Evolutionary conservation across 2,797 vertebrate species (phyloP).

Genomic region (Ispidina picta): DNA sequence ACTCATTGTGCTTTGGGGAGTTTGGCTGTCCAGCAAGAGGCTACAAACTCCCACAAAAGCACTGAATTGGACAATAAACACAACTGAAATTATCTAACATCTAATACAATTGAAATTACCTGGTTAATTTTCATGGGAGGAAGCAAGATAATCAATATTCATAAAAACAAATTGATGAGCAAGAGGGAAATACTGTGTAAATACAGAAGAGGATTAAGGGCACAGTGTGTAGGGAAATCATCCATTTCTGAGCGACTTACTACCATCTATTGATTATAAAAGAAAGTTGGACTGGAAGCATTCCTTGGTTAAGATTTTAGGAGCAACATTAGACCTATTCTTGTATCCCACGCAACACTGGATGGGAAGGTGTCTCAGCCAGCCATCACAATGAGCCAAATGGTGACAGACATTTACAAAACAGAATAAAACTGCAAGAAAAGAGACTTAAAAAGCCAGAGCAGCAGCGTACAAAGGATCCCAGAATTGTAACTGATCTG

Average conservation of each 20-base stretch:
- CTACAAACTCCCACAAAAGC: not conserved
- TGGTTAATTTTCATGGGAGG: not conserved
- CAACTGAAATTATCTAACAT: not conserved
- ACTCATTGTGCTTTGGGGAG: not conserved
- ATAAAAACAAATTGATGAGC: not conserved
- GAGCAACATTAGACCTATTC: not conserved
- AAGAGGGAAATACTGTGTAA: not conserved
- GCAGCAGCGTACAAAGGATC: not conserved
- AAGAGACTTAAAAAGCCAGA: not conserved
- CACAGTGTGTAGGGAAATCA: not conserved
- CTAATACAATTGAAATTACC: not conserved
- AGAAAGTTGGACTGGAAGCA: not conserved
- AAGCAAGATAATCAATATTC: not conserved
- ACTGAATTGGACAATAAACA: not conserved
- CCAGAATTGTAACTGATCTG: not conserved
- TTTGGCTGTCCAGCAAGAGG: not conserved
- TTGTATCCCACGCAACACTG: not conserved
- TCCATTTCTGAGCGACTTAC: not conserved
- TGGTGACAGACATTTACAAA: not conserved
- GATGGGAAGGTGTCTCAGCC: not conserved
- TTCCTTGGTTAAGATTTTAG: not conserved
- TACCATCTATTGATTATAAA: not conserved
- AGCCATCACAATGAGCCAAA: fast-evolving
- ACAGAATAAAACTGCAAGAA: not conserved
- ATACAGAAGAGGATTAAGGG: not conserved